Evolutionary conservation across 92 coral and sea anemone species (phyloP).

Genomic region (Pocillopora grandis): DNA sequence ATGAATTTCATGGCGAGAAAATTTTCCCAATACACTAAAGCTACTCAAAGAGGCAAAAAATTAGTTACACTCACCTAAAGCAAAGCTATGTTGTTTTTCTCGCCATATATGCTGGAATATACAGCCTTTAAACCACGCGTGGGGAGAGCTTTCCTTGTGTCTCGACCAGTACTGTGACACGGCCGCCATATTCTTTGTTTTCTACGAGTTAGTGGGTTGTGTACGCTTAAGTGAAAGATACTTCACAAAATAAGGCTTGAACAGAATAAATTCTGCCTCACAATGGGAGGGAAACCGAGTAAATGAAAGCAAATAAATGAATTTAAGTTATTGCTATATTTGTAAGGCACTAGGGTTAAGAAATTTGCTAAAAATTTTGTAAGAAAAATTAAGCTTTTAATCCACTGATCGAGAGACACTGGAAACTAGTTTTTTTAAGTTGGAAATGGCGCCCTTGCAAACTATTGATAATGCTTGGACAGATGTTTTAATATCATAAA

Average conservation of each 20-base stretch:
- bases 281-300: too few relatives aligned
- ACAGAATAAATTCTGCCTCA: too few relatives aligned
- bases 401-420: background rate
- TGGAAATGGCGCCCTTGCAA: too few relatives aligned
- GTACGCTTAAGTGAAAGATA: background rate
- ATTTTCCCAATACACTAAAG: background rate
- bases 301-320: too few relatives aligned
- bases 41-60: background rate
- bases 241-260: background rate
- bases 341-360: too few relatives aligned
- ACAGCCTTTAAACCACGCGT: slow-evolving; percentile 32
- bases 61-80: slow-evolving; percentile 2
- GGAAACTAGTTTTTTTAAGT: background rate
- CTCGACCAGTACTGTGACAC: background rate
- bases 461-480: too few relatives aligned
- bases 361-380: too few relatives aligned
- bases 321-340: too few relatives aligned
- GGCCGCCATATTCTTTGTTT: background rate
- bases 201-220: background rate
- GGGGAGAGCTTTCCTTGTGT: background rate
- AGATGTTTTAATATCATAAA: background rate
- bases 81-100: slow-evolving; percentile 23
- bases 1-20: background rate
- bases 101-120: slow-evolving; percentile 72
- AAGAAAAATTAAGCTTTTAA: background rate